Conservation (phyloP, 2,113 vertebrate species). For the Cichladusa arquata region DNA sequence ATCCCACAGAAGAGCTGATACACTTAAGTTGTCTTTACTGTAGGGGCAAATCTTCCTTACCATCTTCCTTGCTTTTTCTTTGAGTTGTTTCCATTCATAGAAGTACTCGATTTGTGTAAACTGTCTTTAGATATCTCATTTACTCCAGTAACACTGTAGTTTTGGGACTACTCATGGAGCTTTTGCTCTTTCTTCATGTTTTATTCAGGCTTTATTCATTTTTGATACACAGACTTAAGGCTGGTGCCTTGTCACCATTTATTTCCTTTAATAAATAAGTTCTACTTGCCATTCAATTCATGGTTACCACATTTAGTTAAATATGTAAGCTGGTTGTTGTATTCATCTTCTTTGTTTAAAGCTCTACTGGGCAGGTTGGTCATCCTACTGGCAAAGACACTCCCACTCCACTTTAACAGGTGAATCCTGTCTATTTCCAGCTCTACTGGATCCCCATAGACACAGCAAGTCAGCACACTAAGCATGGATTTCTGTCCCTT, state of each 20-base stretch:
- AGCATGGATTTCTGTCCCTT: not conserved
- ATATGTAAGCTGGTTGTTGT: not conserved
- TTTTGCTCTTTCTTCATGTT: not conserved
- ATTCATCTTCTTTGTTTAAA: not conserved
- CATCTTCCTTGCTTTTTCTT: not conserved
- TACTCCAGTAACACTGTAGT: not conserved
- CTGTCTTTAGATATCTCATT: not conserved
- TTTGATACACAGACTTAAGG: not conserved
- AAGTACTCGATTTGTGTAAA: not conserved
- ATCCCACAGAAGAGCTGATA: not conserved
- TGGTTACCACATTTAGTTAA: not conserved
- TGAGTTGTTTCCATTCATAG: not conserved
- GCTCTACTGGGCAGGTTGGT: not conserved
- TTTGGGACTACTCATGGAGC: not conserved
- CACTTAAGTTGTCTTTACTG: not conserved
- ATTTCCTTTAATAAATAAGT: not conserved
- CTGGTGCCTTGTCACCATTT: not conserved
- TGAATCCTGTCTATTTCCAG: not conserved
- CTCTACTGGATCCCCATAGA: not conserved
- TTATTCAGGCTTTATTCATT: not conserved
- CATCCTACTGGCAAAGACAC: not conserved
- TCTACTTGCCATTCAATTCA: not conserved
- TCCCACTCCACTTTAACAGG: not conserved
- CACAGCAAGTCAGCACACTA: not conserved
- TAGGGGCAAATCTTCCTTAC: not conserved